Percentiles rank a stretch among this genome's conserved stretches.
phyloP scores from a whole-genome alignment of 1,140 invertebrate genomes.

The Hesperophylax magnus region DNA sequence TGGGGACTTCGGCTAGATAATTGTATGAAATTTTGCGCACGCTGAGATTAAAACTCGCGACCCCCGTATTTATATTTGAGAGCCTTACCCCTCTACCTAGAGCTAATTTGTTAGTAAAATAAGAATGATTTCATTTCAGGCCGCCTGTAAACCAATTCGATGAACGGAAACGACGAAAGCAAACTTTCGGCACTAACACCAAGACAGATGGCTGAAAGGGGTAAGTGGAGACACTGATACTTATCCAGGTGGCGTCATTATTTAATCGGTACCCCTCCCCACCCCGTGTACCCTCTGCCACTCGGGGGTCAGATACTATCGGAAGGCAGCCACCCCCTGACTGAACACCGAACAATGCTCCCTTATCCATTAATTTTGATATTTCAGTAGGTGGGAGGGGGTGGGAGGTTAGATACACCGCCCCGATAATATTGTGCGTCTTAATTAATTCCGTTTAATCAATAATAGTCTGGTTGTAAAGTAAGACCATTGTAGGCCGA shows the following conservation, averaged over 20 bases:
- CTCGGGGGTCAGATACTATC: constrained; percentile 24
- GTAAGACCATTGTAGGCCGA: too few species aligned
- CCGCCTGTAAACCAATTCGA: constrained; percentile 21
- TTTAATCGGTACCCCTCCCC: neutral
- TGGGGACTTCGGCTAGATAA: too few species aligned
- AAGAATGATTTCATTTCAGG: neutral
- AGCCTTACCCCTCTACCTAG: too few species aligned
- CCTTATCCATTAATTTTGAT: constrained; percentile 44
- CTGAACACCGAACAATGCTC: constrained; percentile 15
- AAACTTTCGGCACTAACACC: constrained; percentile 25
- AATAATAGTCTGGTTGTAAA: constrained; percentile 1
- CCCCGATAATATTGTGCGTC: constrained; percentile 38
- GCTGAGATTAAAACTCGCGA: too few species aligned
- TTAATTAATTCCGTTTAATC: constrained; percentile 36
- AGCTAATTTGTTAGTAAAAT: too few species aligned
- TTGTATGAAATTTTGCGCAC: too few species aligned
- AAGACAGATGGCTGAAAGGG: constrained; percentile 37
- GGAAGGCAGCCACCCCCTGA: neutral
- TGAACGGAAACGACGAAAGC: constrained; percentile 10
- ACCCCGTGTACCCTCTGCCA: too few species aligned
- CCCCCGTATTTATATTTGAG: too few species aligned
- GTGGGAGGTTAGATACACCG: constrained; percentile 21
- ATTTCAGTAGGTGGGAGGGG: constrained; percentile 15
- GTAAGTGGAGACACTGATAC: neutral
- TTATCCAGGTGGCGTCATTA: constrained; percentile 32